Conservation (phyloP, 2,888 invertebrate genomes). For the Heterodera filipjevi region DNA sequence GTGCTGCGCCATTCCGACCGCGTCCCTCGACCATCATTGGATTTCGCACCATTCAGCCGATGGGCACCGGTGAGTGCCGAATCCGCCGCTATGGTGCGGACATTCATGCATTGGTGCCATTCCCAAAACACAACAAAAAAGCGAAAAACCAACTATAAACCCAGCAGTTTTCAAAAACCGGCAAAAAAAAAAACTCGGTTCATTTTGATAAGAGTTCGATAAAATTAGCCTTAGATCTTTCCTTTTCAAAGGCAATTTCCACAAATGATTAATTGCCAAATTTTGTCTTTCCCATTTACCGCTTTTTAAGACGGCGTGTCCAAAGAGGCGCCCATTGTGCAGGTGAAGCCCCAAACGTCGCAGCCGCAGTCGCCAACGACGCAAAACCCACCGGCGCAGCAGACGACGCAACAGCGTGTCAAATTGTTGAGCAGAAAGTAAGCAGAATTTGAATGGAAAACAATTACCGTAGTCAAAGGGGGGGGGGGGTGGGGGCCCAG, state of each 20-base stretch:
- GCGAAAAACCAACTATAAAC: too few relatives aligned
- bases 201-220: too few relatives aligned
- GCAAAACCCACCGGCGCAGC: background rate
- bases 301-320: conserved; percentile 40
- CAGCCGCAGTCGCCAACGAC: conserved; percentile 25
- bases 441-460: background rate
- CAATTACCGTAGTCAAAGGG: background rate
- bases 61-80: conserved; percentile 32
- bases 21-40: conserved; percentile 48
- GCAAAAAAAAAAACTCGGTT: too few relatives aligned
- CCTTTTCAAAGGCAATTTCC: too few relatives aligned
- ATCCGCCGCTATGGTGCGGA: too few relatives aligned
- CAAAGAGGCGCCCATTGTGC: conserved; percentile 50
- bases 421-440: conserved; percentile 8
- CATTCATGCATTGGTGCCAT: too few relatives aligned
- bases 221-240: too few relatives aligned
- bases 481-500: too few relatives aligned
- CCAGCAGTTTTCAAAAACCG: too few relatives aligned
- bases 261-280: too few relatives aligned
- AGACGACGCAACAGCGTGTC: background rate
- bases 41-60: conserved; percentile 47
- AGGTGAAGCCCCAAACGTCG: conserved; percentile 45
- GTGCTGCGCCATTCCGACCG: conserved; percentile 42
- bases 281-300: background rate
- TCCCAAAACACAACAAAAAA: background rate